Base-by-base conservation (phyloP, 2,888 invertebrate species). In the Bedellia somnulentella region DNA sequence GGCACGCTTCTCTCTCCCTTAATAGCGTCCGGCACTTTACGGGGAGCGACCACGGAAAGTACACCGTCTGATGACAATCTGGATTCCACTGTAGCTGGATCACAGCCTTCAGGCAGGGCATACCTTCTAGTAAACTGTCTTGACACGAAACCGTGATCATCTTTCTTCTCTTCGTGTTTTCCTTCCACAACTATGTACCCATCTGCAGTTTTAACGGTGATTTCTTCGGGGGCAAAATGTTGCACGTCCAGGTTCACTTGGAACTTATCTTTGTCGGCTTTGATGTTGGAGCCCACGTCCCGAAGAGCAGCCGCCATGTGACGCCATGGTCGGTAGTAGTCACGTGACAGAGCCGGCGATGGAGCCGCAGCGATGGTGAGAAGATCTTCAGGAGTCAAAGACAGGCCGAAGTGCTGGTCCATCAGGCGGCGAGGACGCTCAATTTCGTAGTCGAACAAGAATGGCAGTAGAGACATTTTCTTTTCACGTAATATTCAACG, bases 31-130 rank as follows among this genome's bases (percentile, higher is more conserved):
- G 45, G 36, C n/a, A 45, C 37, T 1, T 39, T 40, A 35, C 43
- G 49, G 4, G 85, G 86, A 10, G 83, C 85, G 18, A 79, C 76
- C 4, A 88, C 68, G 3, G 81, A 82, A 16, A 87, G 58, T 9
- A 89, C 77, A 4, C 89, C 89, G 46, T 89, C 88, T 0, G 85
- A 81, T 1, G 87, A 87, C 21, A 90, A 59, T 30, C 76, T 81
- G 0, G 88, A 88, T 22, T 79, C 77, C 1, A 90, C 83, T 18
- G 80, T 76, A 21, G 80, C 81, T 3, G 85, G 64, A 39, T 88
- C 82, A 34, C 83, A 84, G 11, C 82, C 85, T 39, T 83, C 80
- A 2, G 90, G 89, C 24, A 90, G 52, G 5, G 79, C 57, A 48
- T 89, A 90, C 29, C 84, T 80, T 12, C 89, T 78, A 4, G 80